These are phyloP conservation scores for Cyaniris semiargus DNA, from an alignment of 2,888 invertebrate genomes.

Conservation along the genomic window DNA sequence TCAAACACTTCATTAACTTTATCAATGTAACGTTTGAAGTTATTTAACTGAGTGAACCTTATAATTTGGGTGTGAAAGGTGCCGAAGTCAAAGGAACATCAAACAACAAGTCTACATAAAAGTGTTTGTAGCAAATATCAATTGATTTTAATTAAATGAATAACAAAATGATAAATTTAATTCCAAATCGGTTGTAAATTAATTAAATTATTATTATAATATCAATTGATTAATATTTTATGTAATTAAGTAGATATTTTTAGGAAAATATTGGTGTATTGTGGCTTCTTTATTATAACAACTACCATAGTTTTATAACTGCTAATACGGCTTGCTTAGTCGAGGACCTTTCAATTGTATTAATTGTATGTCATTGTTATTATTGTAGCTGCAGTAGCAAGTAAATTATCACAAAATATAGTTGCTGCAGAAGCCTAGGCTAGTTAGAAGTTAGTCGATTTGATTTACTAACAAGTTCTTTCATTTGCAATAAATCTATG, in stretches of 20 bases:
- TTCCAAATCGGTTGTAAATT: too few relatives aligned
- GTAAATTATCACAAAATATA: neutral
- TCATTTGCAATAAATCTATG: constrained; percentile 20
- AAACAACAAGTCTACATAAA: neutral
- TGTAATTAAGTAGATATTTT: too few relatives aligned
- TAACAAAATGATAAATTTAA: too few relatives aligned
- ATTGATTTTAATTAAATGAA: neutral
- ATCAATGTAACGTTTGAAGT: constrained; percentile 2
- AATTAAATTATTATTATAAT: too few relatives aligned
- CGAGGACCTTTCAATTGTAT: neutral
- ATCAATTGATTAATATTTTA: too few relatives aligned
- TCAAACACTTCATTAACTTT: constrained; percentile 9
- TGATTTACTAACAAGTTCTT: constrained; percentile 16
- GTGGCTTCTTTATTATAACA: too few relatives aligned
- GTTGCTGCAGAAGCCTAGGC: neutral
- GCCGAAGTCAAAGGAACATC: neutral
- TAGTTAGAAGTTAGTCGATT: neutral
- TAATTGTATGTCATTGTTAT: neutral
- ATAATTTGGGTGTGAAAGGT: constrained; percentile 2
- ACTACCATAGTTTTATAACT: too few relatives aligned
- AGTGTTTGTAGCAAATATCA: neutral
- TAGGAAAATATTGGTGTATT: too few relatives aligned
- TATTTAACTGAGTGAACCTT: neutral
- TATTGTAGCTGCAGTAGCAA: neutral
- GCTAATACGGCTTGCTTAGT: too few relatives aligned